Evolutionary conservation across 2,888 invertebrate genomes (phyloP).

Genomic region (Empis livida): DNA sequence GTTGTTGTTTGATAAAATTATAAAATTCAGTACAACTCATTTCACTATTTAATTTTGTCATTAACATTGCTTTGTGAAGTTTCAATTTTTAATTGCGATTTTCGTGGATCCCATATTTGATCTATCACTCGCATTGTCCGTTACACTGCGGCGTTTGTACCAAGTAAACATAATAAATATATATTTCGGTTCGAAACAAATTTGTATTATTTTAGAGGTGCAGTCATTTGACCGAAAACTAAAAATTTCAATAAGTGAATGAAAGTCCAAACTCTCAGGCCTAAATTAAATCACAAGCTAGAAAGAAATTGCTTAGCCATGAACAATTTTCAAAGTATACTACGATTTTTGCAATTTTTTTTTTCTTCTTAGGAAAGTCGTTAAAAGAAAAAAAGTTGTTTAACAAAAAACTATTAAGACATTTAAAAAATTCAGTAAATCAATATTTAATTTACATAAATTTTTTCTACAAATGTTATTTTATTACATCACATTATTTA

Average conservation of each 20-base stretch:
- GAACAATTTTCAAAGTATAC: no score
- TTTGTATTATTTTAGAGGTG: neutral
- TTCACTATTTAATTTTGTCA: neutral
- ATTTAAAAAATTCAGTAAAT: no score
- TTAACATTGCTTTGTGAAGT: no score
- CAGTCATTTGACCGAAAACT: neutral
- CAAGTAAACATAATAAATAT: neutral
- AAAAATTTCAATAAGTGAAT: neutral
- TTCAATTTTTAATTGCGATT: slow-evolving; percentile 1
- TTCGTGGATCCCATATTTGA: neutral
- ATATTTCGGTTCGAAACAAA: neutral
- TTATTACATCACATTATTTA: no score
- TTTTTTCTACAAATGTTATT: no score
- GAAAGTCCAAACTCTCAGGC: neutral
- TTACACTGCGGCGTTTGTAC: neutral
- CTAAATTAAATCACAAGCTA: no score
- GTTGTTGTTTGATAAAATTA: neutral
- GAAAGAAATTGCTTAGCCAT: no score
- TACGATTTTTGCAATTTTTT: no score
- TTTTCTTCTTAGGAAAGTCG: no score
- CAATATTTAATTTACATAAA: no score
- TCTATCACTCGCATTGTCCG: neutral
- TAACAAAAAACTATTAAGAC: no score
- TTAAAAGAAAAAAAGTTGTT: no score
- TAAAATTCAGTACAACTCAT: neutral